phyloP scores from a whole-genome alignment of 2,797 vertebrate genomes.

The Tenualosa ilisha region DNA sequence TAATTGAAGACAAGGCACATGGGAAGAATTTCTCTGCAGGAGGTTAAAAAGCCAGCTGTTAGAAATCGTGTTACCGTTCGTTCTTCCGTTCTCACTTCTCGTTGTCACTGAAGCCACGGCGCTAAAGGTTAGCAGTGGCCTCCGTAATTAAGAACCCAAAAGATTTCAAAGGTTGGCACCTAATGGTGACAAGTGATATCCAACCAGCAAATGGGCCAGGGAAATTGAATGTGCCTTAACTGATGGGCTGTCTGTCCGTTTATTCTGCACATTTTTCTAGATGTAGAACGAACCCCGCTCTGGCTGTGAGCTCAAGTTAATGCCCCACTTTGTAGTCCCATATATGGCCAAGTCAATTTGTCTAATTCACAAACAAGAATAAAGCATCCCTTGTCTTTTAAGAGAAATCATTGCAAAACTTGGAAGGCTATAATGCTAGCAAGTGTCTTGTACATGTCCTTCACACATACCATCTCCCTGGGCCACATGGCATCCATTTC shows the following conservation, averaged over 20 bases:
- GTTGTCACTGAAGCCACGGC: neutral
- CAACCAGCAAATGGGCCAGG: slow-evolving; percentile 39
- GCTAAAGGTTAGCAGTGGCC: slow-evolving; percentile 40
- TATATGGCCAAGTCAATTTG: neutral
- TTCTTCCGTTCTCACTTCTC: neutral
- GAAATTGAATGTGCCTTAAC: slow-evolving; percentile 47
- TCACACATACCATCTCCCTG: neutral
- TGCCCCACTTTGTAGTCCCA: neutral
- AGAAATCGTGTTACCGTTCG: slow-evolving; percentile 19
- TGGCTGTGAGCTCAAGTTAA: slow-evolving; percentile 21
- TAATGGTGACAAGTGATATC: slow-evolving; percentile 48
- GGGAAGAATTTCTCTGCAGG: slow-evolving; percentile 1
- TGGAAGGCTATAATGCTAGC: neutral
- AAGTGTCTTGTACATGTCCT: neutral
- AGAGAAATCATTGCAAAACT: neutral
- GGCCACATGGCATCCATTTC: neutral
- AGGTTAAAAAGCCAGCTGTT: slow-evolving; percentile 30
- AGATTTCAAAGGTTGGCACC: slow-evolving; percentile 42
- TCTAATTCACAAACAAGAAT: slow-evolving; percentile 18
- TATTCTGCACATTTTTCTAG: slow-evolving; percentile 36
- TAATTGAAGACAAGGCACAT: slow-evolving; percentile 49
- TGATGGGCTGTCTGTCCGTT: slow-evolving; percentile 47
- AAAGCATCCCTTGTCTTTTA: neutral
- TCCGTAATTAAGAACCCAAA: slow-evolving; percentile 45
- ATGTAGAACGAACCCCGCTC: slow-evolving; percentile 43